Evolutionary conservation across 2,797 vertebrate genomes (phyloP).

Genomic region (Ptychobarbus kaznakovi): DNA sequence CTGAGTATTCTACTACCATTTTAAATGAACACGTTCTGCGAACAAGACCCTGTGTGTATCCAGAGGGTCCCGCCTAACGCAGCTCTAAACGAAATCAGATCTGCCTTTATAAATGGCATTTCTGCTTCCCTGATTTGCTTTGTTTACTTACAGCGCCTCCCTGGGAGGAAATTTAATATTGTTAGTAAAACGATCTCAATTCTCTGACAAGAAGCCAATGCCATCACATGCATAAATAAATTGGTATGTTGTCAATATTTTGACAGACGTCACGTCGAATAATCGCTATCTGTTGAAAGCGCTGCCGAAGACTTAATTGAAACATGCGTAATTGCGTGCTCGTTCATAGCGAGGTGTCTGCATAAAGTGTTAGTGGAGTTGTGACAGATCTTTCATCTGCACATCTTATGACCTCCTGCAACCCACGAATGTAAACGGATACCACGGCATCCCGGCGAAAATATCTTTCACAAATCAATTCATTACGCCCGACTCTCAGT

Average conservation of each 20-base stretch:
- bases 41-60: slow-evolving; percentile 70
- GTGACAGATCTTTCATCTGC: slow-evolving; percentile 68
- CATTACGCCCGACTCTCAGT: slow-evolving; percentile 71
- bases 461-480: slow-evolving; percentile 77
- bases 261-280: slow-evolving; percentile 77
- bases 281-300: slow-evolving; percentile 76
- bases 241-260: slow-evolving; percentile 78
- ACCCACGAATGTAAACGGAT: slow-evolving; percentile 72
- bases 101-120: slow-evolving; percentile 65
- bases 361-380: slow-evolving; percentile 69
- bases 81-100: slow-evolving; percentile 66
- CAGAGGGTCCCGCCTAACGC: slow-evolving; percentile 67
- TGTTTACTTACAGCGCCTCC: slow-evolving; percentile 63
- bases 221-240: slow-evolving; percentile 62
- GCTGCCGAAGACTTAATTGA: slow-evolving; percentile 80
- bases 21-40: slow-evolving; percentile 60
- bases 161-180: slow-evolving; percentile 71
- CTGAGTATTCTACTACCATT: slow-evolving; percentile 66
- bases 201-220: slow-evolving; percentile 61
- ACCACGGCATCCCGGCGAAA: slow-evolving; percentile 65
- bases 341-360: slow-evolving; percentile 67
- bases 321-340: slow-evolving; percentile 79
- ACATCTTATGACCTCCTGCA: slow-evolving; percentile 59
- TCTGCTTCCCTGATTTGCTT: slow-evolving; percentile 64
- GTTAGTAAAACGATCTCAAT: slow-evolving; percentile 64